Percentiles rank a stretch among this genome's conserved stretches.
Evolutionary conservation across 2,888 invertebrate genomes (phyloP).

Genomic region (Neoascia interrupta): DNA sequence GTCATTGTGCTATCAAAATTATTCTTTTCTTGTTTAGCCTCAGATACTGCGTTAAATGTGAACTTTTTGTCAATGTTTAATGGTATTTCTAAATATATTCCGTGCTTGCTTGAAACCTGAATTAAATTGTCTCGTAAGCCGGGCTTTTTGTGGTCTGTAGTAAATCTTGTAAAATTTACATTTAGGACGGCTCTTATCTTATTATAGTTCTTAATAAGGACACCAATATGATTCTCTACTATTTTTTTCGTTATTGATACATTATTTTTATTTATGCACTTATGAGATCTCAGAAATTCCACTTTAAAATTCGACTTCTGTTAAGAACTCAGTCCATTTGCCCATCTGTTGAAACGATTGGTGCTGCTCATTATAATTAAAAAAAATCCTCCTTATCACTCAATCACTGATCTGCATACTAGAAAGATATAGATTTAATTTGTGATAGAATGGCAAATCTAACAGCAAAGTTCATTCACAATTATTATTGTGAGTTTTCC

Average conservation of each 20-base stretch:
- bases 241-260: neutral
- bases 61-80: neutral
- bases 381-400: too few relatives aligned
- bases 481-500: too few relatives aligned
- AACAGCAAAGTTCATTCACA: too few relatives aligned
- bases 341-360: neutral
- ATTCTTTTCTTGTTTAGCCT: neutral
- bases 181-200: too few relatives aligned
- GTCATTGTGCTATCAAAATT: neutral
- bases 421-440: too few relatives aligned
- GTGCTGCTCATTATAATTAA: too few relatives aligned
- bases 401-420: too few relatives aligned
- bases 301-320: neutral
- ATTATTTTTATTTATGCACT: constrained; percentile 6
- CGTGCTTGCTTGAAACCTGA: neutral
- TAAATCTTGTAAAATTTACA: too few relatives aligned
- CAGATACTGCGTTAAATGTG: too few relatives aligned
- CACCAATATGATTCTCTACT: neutral
- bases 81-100: neutral
- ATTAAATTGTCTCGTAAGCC: constrained; percentile 2
- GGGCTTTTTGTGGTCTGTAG: neutral
- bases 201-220: neutral
- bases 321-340: constrained; percentile 75
- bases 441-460: too few relatives aligned
- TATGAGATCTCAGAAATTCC: neutral